Conservation (phyloP, 1,140 invertebrate species). For the Stenopsyche tienmushanensis region DNA sequence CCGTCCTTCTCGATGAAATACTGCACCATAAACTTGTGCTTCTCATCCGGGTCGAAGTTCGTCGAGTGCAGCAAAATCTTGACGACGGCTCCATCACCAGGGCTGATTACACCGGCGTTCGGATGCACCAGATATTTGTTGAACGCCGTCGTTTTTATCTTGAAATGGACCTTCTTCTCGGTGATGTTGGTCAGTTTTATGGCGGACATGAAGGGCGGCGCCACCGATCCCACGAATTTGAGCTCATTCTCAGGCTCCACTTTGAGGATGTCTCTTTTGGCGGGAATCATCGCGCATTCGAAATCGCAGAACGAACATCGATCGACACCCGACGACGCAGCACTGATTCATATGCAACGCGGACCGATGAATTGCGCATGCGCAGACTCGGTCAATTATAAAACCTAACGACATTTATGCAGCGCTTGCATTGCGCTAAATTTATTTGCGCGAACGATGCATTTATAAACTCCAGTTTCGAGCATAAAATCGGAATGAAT, state of each 20-base stretch:
- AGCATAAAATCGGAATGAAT: too few relatives aligned
- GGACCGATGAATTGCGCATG: neutral
- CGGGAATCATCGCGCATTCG: neutral
- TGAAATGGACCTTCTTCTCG: conserved; percentile 81
- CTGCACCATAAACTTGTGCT: conserved; percentile 98
- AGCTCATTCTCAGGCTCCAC: conserved; percentile 63
- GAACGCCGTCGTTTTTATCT: conserved; percentile 97
- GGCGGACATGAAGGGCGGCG: conserved; percentile 73
- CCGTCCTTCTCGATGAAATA: conserved; percentile 74
- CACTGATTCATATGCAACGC: neutral
- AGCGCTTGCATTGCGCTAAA: too few relatives aligned
- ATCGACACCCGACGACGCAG: neutral
- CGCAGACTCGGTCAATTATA: too few relatives aligned
- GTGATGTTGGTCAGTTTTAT: conserved; percentile 84
- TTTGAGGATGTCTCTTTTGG: neutral
- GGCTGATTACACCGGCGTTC: conserved; percentile 82
- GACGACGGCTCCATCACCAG: conserved; percentile 68
- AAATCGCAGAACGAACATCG: neutral
- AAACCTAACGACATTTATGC: too few relatives aligned
- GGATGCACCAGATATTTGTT: conserved; percentile 95
- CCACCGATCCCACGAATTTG: conserved; percentile 60
- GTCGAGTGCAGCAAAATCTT: conserved; percentile 89
- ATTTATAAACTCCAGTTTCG: too few relatives aligned
- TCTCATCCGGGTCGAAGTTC: conserved; percentile 84
- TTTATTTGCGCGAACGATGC: too few relatives aligned